phyloP scores from a whole-genome alignment of 2,888 invertebrate genomes.

The Colostygia pectinataria region DNA sequence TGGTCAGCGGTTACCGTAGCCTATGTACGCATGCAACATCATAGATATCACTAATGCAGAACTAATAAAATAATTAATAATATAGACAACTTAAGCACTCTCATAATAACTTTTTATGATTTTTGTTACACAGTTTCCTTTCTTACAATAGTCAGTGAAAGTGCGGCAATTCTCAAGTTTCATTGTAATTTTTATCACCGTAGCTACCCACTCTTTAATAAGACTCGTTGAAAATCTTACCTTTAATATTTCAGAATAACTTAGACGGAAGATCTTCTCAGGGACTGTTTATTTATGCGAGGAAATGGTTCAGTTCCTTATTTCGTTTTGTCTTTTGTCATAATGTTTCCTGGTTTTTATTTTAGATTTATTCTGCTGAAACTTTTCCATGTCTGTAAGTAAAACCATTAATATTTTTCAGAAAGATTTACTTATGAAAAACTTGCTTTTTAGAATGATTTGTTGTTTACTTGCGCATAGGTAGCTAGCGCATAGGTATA shows the following conservation, averaged over 20 bases:
- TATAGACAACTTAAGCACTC: conserved; percentile 10
- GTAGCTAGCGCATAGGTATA: no score
- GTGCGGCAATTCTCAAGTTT: conserved; percentile 31
- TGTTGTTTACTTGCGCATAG: no score
- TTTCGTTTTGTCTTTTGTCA: conserved; percentile 23
- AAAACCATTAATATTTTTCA: no score
- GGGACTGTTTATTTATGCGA: conserved; percentile 31
- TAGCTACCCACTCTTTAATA: conserved; percentile 32
- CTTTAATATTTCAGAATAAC: conserved; percentile 26
- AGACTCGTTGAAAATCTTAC: conserved; percentile 21
- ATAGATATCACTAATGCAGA: no score
- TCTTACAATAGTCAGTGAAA: conserved; percentile 33
- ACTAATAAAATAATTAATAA: conserved; percentile 4
- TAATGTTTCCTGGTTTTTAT: conserved; percentile 28
- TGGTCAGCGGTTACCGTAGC: no score
- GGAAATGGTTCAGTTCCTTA: conserved; percentile 33
- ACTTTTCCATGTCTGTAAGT: conserved; percentile 1
- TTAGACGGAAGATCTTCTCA: conserved; percentile 16
- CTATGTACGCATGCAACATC: no score
- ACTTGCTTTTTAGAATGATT: no score
- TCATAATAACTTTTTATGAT: conserved; percentile 20
- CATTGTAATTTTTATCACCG: conserved; percentile 34
- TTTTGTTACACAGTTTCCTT: conserved; percentile 29
- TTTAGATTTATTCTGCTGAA: conserved; percentile 19
- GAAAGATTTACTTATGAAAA: not conserved